A percentile compares a stretch with the other conserved stretches of the same genome.
Evolutionary conservation across 2,797 vertebrate genomes (phyloP).

Genomic region (Artibeus jamaicensis): DNA sequence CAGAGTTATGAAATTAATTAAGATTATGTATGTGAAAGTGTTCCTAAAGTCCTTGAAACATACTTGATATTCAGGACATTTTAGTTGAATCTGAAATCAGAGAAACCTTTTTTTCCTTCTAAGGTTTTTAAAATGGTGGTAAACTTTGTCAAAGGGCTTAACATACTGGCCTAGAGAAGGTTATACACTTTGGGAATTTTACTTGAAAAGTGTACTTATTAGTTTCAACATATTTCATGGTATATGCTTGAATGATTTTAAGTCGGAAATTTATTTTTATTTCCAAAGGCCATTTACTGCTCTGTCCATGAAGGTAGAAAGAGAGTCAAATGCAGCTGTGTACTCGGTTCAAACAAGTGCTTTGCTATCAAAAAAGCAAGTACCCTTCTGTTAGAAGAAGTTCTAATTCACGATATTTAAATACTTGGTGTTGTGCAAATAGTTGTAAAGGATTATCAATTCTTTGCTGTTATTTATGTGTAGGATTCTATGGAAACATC

Average conservation of each 20-base stretch:
- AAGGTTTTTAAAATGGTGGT: conserved; percentile 46
- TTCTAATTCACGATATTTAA: conserved; percentile 23
- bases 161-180: not conserved
- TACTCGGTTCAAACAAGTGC: not conserved
- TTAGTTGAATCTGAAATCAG: conserved; percentile 28
- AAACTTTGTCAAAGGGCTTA: conserved; percentile 54
- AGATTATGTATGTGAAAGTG: not conserved
- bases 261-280: conserved; percentile 25
- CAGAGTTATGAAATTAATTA: conserved; percentile 4
- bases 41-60: not conserved
- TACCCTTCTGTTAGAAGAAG: not conserved
- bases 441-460: not conserved
- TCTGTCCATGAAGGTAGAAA: not conserved
- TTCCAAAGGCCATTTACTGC: not conserved
- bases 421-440: not conserved
- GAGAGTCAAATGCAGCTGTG: not conserved
- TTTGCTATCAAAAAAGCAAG: not conserved
- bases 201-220: not conserved
- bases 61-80: not conserved
- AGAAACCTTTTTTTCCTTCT: not conserved
- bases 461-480: not conserved
- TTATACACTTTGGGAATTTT: conserved; percentile 32
- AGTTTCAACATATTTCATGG: conserved; percentile 33
- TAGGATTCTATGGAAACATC: not conserved
- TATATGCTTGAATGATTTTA: conserved; percentile 31